Evolutionary conservation across 2,113 vertebrate species (phyloP).

Genomic region (Seriola rivoliana): DNA sequence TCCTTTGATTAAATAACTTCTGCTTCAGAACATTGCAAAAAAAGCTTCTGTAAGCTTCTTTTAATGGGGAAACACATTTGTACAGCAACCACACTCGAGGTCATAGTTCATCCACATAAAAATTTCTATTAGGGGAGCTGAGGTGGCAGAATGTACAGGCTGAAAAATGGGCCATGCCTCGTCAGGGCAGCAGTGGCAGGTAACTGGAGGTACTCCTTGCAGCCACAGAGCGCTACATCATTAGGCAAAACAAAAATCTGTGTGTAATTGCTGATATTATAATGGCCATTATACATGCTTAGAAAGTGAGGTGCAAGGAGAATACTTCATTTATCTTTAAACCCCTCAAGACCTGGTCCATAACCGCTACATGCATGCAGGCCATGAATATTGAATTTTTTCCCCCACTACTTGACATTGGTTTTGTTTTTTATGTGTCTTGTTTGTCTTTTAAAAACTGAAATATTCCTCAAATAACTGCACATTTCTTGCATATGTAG

Average conservation of each 20-base stretch:
- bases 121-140: slow-evolving; percentile 88
- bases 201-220: slow-evolving; percentile 75
- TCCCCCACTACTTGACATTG: background rate
- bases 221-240: slow-evolving; percentile 76
- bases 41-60: slow-evolving; percentile 89
- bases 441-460: slow-evolving; percentile 19
- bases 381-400: slow-evolving; percentile 41
- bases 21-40: slow-evolving; percentile 84
- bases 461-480: slow-evolving; percentile 32
- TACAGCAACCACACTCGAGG: slow-evolving; percentile 82
- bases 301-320: slow-evolving; percentile 77
- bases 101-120: slow-evolving; percentile 84
- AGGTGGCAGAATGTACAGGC: slow-evolving; percentile 88
- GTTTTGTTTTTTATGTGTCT: slow-evolving; percentile 61
- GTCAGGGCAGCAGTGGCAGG: slow-evolving; percentile 81
- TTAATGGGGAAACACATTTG: slow-evolving; percentile 86
- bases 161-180: slow-evolving; percentile 87
- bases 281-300: slow-evolving; percentile 86
- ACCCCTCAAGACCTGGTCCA: slow-evolving; percentile 77
- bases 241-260: slow-evolving; percentile 82
- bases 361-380: slow-evolving; percentile 62
- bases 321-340: slow-evolving; percentile 83
- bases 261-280: slow-evolving; percentile 86
- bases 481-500: background rate
- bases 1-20: slow-evolving; percentile 88